Conservation (phyloP, 2,113 vertebrate genomes). For the Nesoenas mayeri region DNA sequence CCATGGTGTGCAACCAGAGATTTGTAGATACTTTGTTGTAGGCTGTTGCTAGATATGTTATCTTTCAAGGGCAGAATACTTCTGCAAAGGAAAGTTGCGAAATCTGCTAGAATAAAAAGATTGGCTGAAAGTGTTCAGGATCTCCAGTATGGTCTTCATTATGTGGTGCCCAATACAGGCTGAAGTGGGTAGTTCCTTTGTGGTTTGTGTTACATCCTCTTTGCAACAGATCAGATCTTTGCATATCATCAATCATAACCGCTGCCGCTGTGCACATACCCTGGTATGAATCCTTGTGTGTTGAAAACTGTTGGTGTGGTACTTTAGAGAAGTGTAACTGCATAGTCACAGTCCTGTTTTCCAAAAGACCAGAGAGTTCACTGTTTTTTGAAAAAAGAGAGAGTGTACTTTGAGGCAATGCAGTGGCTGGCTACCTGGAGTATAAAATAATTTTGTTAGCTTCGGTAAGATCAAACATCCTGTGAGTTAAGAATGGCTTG, state of each 20-base stretch:
- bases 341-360: slow-evolving; percentile 12
- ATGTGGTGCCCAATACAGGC: slow-evolving; percentile 17
- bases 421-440: background rate
- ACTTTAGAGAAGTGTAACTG: slow-evolving; percentile 63
- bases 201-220: slow-evolving; percentile 71
- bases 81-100: slow-evolving; percentile 61
- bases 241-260: slow-evolving; percentile 56
- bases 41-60: slow-evolving; percentile 49
- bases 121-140: slow-evolving; percentile 37
- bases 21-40: background rate
- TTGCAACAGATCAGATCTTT: slow-evolving; percentile 59
- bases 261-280: slow-evolving; percentile 45
- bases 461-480: background rate
- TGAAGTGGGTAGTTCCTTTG: slow-evolving; percentile 68
- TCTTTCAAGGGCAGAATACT: slow-evolving; percentile 60
- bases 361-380: slow-evolving; percentile 22
- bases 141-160: slow-evolving; percentile 6
- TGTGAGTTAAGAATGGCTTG: background rate
- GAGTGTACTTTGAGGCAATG: background rate
- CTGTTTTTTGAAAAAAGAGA: slow-evolving; percentile 23
- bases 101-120: slow-evolving; percentile 42
- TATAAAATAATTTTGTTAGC: background rate
- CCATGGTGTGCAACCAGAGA: background rate
- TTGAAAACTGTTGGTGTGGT: slow-evolving; percentile 41
- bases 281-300: background rate